A percentile compares a stretch with the other conserved stretches of the same genome.
Conservation (phyloP, 2,888 invertebrate species). For the Napeogenes inachia region DNA sequence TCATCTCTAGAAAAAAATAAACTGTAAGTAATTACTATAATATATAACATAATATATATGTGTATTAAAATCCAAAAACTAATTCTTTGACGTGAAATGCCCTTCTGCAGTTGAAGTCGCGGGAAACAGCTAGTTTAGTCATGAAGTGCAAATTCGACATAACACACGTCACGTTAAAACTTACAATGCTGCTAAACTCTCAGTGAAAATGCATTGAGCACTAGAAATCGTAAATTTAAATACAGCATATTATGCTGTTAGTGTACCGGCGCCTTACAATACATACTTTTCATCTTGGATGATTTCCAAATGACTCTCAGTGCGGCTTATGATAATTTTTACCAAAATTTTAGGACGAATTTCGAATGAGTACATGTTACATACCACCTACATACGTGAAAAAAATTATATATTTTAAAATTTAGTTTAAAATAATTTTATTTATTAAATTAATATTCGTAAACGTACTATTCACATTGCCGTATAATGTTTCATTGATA, state of each 20-base stretch:
- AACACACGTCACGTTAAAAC: constrained; percentile 23
- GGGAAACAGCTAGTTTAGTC: no score
- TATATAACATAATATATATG: no score
- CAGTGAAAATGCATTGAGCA: constrained; percentile 70
- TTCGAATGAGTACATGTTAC: background rate
- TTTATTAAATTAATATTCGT: background rate
- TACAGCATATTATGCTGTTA: constrained; percentile 52
- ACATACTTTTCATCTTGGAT: constrained; percentile 24
- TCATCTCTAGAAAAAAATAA: no score
- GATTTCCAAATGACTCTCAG: constrained; percentile 20
- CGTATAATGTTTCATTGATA: background rate
- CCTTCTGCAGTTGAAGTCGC: no score
- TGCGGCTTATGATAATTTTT: constrained; percentile 10
- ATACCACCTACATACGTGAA: background rate
- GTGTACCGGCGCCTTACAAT: constrained; percentile 38
- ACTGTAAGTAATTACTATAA: no score
- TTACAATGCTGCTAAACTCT: constrained; percentile 41
- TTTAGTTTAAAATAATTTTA: no score
- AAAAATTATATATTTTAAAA: no score
- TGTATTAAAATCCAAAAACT: no score
- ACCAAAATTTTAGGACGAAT: constrained; percentile 2
- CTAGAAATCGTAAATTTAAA: constrained; percentile 68
- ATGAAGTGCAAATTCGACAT: constrained; percentile 16
- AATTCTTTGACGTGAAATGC: no score
- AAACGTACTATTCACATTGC: background rate